Percentiles rank a stretch among this genome's conserved stretches.
Conservation (phyloP, 2,888 invertebrate species). For the Teleiodes luculella region DNA sequence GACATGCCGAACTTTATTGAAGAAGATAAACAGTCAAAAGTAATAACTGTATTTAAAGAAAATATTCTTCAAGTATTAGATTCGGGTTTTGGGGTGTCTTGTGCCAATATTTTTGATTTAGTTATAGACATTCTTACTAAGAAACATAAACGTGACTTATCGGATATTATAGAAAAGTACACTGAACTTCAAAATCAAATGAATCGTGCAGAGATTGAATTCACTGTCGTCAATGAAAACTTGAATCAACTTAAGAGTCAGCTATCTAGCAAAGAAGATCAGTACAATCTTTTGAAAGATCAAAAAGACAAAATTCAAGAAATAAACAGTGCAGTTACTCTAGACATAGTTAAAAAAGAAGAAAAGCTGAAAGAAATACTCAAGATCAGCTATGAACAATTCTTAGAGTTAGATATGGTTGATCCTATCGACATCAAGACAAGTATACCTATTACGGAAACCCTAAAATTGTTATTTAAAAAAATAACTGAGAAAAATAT, state of each 20-base stretch:
- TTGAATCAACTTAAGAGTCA: constrained; percentile 44
- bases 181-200: constrained; percentile 37
- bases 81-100: constrained; percentile 42
- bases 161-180: constrained; percentile 35
- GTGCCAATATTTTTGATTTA: constrained; percentile 41
- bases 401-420: constrained; percentile 42
- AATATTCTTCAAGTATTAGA: constrained; percentile 49
- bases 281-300: constrained; percentile 45
- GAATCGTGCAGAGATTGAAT: constrained; percentile 38
- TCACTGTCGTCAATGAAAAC: constrained; percentile 41
- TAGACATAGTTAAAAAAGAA: constrained; percentile 57
- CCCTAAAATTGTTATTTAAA: constrained; percentile 43
- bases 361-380: constrained; percentile 44
- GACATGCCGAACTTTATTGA: constrained; percentile 26
- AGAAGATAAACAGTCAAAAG: constrained; percentile 25
- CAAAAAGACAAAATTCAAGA: constrained; percentile 57
- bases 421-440: constrained; percentile 35
- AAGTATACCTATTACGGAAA: constrained; percentile 34
- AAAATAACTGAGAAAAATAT: constrained; percentile 29
- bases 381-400: constrained; percentile 37
- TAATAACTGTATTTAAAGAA: constrained; percentile 43
- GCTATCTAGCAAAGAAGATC: constrained; percentile 49
- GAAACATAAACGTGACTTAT: constrained; percentile 40
- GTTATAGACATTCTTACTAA: constrained; percentile 38
- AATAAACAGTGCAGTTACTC: constrained; percentile 57